Percentiles rank a stretch among this genome's conserved stretches.
phyloP scores from a whole-genome alignment of 2,888 invertebrate species.

The Drosophila leonis region DNA sequence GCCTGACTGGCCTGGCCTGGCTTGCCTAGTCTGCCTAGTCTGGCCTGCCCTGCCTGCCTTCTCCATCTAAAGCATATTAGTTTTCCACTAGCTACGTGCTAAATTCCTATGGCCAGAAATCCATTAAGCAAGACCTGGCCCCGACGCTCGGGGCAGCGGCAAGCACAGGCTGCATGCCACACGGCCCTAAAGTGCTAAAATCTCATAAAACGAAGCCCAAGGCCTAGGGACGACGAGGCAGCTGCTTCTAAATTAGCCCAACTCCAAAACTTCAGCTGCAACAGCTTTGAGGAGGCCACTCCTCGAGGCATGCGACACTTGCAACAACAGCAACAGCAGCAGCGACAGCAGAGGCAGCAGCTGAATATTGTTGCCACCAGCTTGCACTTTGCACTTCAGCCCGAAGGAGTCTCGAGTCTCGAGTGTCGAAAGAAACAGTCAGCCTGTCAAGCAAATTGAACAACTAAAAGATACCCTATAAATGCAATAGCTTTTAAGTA shows the following conservation, averaged over 20 bases:
- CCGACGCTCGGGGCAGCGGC: slow-evolving; percentile 14
- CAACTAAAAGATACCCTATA: slow-evolving; percentile 26
- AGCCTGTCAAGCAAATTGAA: not conserved
- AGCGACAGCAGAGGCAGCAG: slow-evolving; percentile 35
- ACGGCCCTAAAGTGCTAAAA: slow-evolving; percentile 68
- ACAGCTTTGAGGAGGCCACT: slow-evolving; percentile 58
- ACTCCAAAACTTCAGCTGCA: slow-evolving; percentile 40
- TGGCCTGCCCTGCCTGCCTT: slow-evolving; percentile 3
- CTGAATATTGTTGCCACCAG: slow-evolving; percentile 57
- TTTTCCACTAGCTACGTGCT: slow-evolving; percentile 74
- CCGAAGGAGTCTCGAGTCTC: slow-evolving; percentile 61
- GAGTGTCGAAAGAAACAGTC: slow-evolving; percentile 45
- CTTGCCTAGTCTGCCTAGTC: not conserved
- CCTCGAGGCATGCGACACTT: slow-evolving; percentile 56
- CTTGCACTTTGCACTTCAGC: slow-evolving; percentile 77
- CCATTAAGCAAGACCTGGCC: slow-evolving; percentile 62
- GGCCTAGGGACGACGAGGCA: slow-evolving; percentile 10
- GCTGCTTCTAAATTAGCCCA: slow-evolving; percentile 74
- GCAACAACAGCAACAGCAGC: slow-evolving; percentile 36
- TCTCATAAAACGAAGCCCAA: slow-evolving; percentile 67
- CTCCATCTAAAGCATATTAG: slow-evolving; percentile 61
- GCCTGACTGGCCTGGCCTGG: slow-evolving; percentile 1
- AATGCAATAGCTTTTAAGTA: no score
- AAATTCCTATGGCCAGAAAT: slow-evolving; percentile 74
- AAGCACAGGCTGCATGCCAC: slow-evolving; percentile 44